Evolutionary conservation across 2,113 vertebrate genomes (phyloP), one percentile per base, ranked within the genome.

Genomic region (Nerophis ophidion): DNA sequence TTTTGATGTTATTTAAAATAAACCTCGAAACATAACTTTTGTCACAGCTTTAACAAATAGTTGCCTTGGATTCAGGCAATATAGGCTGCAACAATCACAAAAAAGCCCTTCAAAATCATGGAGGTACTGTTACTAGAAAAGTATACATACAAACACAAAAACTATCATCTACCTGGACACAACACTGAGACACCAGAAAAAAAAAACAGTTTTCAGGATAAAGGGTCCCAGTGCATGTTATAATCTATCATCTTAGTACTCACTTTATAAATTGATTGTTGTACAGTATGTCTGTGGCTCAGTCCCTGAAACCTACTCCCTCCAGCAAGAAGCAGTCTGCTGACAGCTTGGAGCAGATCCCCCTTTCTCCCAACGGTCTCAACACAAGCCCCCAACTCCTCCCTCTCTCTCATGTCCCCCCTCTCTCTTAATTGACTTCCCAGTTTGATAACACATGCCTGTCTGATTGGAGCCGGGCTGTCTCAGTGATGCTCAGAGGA

Each of bases 371-470:
- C 42, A 7, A 57, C 56, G 17, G 19, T 10, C 13, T 16, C 53
- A 38, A 35, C 11, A n/a, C 51, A 17, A 13, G 12, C 14, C 19
- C 49, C 19, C 49, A 26, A 6, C 40, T 51, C 49, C 49, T 10
- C 8, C 19, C 8, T n/a, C 48, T 36, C 50, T 51, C 61, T 63
- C 38, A 52, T 45, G 40, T 44, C 57, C 48, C 70, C 26, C 57
- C 72, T 81, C 80, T 77, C 75, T 81, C 70, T 84, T 90, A 88
- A 89, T 88, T 89, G 86, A 90, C 88, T 88, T 79, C 84, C 83
- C 82, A 83, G 82, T 89, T 88, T 89, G 87, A 91, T 89, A 90
- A 87, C 85, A 84, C 77, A 74, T 80, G 81, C 69, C 87, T 83
- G 85, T 85, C 87, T 85, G 86, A 88, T 88, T 75, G 84, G 86